Evolutionary conservation across 2,888 invertebrate species (phyloP).

Genomic region (Charanyca ferruginea): DNA sequence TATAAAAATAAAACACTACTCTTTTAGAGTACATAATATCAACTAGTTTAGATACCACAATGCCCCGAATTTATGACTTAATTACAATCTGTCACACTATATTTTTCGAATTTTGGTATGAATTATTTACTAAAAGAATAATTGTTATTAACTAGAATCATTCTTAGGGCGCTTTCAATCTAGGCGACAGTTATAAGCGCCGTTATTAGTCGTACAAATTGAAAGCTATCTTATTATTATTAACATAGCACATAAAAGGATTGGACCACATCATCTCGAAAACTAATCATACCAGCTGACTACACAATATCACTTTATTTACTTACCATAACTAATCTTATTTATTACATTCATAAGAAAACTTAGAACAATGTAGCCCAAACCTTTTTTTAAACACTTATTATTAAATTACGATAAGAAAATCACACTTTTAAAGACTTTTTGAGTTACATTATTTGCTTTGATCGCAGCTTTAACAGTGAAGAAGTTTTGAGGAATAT

Average conservation of each 20-base stretch:
- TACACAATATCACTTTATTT: neutral
- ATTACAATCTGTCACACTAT: conserved; percentile 58
- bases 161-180: neutral
- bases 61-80: conserved; percentile 52
- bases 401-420: conserved; percentile 19
- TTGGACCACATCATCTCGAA: conserved; percentile 16
- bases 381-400: neutral
- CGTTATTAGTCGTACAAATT: neutral
- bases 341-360: neutral
- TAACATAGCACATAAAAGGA: neutral
- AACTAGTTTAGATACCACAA: conserved; percentile 54
- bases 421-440: conserved; percentile 54
- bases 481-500: neutral
- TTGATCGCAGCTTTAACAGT: conserved; percentile 17
- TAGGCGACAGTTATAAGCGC: neutral
- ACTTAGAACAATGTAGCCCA: conserved; percentile 6
- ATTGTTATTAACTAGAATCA: neutral
- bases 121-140: conserved; percentile 20
- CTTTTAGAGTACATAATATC: conserved; percentile 67
- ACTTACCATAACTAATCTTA: neutral
- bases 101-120: conserved; percentile 61
- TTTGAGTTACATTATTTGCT: conserved; percentile 14
- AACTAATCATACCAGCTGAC: neutral
- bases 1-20: conserved; percentile 67
- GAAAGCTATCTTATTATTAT: conserved; percentile 21